These are phyloP conservation scores for Stenichneumon culpator DNA, from an alignment of 2,888 invertebrate species.

Conservation along the genomic window DNA sequence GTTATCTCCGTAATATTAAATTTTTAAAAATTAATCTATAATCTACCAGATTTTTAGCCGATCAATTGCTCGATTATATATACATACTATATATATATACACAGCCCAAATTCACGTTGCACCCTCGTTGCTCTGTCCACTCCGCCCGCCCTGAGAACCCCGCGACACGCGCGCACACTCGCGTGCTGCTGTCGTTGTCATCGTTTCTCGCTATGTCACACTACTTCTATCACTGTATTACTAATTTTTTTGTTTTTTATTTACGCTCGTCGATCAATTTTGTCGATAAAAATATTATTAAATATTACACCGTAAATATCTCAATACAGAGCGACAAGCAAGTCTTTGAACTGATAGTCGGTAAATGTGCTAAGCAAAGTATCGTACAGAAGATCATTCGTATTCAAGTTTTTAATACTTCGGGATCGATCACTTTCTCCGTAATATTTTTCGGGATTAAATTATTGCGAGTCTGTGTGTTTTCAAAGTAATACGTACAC, in stretches of 20 bases:
- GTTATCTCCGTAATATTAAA: slow-evolving; percentile 43
- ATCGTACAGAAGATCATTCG: background rate
- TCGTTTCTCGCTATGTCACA: slow-evolving; percentile 49
- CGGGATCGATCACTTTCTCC: too few species aligned
- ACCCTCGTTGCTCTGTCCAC: slow-evolving; percentile 7
- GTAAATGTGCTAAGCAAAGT: background rate
- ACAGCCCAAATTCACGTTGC: slow-evolving; percentile 31
- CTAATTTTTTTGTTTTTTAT: slow-evolving; percentile 1
- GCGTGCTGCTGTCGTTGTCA: slow-evolving; percentile 19
- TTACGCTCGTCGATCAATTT: slow-evolving; percentile 6
- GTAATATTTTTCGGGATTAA: background rate
- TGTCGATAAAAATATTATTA: background rate
- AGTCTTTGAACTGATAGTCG: background rate
- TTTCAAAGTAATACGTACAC: background rate
- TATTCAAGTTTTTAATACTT: background rate
- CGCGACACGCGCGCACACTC: slow-evolving; percentile 10
- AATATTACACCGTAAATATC: background rate
- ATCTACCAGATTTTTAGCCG: slow-evolving; percentile 39
- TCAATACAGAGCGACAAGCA: slow-evolving; percentile 17
- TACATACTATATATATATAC: slow-evolving; percentile 27
- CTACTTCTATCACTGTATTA: slow-evolving; percentile 21
- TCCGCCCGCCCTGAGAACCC: background rate
- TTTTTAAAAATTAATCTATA: slow-evolving; percentile 23
- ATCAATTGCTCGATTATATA: slow-evolving; percentile 24
- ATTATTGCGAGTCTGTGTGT: background rate